Evolutionary conservation across 2,797 vertebrate species (phyloP), one percentile per base, ranked within the genome.

Genomic region (Xyrichtys novacula): DNA sequence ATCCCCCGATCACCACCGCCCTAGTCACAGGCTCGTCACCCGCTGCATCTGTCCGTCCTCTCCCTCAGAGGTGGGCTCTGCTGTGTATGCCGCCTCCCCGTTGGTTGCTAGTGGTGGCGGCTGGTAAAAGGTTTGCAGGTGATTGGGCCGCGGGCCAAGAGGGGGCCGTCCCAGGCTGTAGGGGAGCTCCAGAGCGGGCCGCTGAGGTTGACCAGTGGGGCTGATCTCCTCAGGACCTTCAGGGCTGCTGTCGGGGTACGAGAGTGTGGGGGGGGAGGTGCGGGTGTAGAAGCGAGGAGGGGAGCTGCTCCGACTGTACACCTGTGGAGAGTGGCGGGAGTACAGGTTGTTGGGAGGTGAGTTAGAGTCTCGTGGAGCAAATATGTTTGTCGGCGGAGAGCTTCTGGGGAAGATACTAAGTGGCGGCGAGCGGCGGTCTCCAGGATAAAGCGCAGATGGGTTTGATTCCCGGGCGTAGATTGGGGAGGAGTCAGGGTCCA

Each of bases 11-110:
- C 94, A 94, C 94, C 94, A 94, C 91, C 93, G 91, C 93, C 94
- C 93, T 94, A 94, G 94, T 98, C 95, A 98, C 95, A 98, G 96
- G 81, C 96, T 98, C 74, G 96, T 98, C 92, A 98, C 96, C 83
- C 97, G 93, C 87, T 98, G 96, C 96, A 98, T 98, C 92, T 98
- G 96, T 93, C 96, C 96, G 1, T 97, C 96, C 0, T 94, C 95
- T 66, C 96, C 96, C 1, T 93, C 94, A 43, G 94, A 94, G 23
- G 92, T 66, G 68, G 95, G 93, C 83, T 97, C 96, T 28, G 95
- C 84, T 46, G 94, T 92, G 91, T 95, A 92, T 63, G 88, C 94
- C 61, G 94, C 91, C 64, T 97, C 96, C 6, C 95, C 95, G 44
- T 94, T 96, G 71, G 95, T 88, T 58, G 95, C 83, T 77, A 94